Conservation (phyloP, 2,113 vertebrate genomes). For the Microtus pennsylvanicus region DNA sequence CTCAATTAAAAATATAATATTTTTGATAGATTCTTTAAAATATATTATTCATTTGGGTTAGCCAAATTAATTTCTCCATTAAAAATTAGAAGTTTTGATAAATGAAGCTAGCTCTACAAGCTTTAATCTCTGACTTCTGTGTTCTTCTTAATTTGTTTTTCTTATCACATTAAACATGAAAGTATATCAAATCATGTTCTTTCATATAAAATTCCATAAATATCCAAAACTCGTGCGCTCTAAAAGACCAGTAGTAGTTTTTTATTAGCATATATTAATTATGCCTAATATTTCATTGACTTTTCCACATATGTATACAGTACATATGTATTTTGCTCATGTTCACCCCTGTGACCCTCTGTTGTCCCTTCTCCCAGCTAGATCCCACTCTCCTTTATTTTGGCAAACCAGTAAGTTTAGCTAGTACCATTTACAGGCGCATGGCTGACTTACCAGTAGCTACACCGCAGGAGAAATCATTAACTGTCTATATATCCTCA, state of each 20-base stretch:
- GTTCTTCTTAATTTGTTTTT: conserved; percentile 56
- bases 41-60: conserved; percentile 57
- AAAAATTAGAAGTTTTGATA: conserved; percentile 63
- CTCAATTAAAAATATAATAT: not conserved
- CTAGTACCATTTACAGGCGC: not conserved
- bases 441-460: not conserved
- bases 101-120: conserved; percentile 45
- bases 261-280: conserved; percentile 27
- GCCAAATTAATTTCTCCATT: conserved; percentile 45
- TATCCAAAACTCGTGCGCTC: not conserved
- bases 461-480: not conserved
- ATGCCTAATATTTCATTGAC: not conserved
- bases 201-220: conserved; percentile 42
- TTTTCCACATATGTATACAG: not conserved
- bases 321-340: not conserved
- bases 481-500: not conserved
- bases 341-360: not conserved
- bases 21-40: conserved; percentile 62
- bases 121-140: not conserved
- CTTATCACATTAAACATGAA: conserved; percentile 35
- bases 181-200: conserved; percentile 44
- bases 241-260: not conserved
- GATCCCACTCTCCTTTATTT: not conserved
- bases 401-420: not conserved
- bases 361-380: not conserved